phyloP scores from a whole-genome alignment of 1,140 invertebrate genomes.

The Drosophila erecta region DNA sequence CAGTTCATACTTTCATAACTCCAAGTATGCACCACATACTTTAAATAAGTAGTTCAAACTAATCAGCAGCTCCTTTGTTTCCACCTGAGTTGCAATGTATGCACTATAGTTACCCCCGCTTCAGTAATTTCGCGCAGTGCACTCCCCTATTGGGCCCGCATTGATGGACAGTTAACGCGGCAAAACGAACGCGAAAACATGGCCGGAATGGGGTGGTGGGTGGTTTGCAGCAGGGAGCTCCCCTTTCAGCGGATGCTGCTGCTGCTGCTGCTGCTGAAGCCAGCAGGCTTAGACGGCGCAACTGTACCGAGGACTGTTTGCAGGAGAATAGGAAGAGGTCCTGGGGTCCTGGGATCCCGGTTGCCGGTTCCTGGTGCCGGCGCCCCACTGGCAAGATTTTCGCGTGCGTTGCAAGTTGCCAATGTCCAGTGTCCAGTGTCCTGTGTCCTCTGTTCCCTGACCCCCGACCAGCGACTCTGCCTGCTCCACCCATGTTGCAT shows the following conservation, averaged over 20 bases:
- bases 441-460: neutral
- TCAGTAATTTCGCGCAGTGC: constrained; percentile 11
- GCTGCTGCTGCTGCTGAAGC: constrained; percentile 23
- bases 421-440: constrained; percentile 3
- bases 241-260: constrained; percentile 23
- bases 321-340: constrained; percentile 23
- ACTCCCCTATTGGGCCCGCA: constrained; percentile 56
- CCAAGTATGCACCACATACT: too few species aligned
- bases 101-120: neutral
- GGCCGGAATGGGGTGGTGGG: constrained; percentile 16
- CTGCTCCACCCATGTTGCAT: constrained; percentile 18
- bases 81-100: too few species aligned
- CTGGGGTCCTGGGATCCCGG: constrained; percentile 12
- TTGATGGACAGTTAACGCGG: constrained; percentile 83
- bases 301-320: constrained; percentile 59
- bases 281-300: constrained; percentile 77
- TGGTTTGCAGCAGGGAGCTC: neutral
- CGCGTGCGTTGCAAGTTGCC: constrained; percentile 79
- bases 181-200: constrained; percentile 80
- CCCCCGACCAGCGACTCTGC: neutral
- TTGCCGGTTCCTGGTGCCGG: constrained; percentile 25
- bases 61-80: too few species aligned
- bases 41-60: too few species aligned
- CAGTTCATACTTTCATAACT: too few species aligned
- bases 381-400: constrained; percentile 72